phyloP scores from a whole-genome alignment of 2,113 vertebrate species.

The Ammodytes dubius region DNA sequence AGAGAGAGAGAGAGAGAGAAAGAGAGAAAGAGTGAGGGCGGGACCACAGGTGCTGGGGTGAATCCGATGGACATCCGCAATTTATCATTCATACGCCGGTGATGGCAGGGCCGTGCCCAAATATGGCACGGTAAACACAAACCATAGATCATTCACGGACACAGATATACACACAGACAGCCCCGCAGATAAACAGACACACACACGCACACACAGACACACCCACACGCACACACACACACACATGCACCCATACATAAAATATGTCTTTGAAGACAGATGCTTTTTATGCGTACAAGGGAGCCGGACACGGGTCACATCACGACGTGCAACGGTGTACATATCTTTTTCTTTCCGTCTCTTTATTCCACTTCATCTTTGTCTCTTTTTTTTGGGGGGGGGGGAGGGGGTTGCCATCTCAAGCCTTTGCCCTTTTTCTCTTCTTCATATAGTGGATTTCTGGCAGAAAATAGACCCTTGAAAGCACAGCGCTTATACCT shows the following conservation, averaged over 20 bases:
- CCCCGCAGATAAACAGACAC: conserved; percentile 36
- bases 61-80: conserved; percentile 85
- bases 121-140: conserved; percentile 89
- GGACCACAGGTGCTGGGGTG: conserved; percentile 82
- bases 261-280: conserved; percentile 75
- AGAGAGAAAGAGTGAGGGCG: too few species aligned
- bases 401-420: conserved; percentile 2
- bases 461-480: conserved; percentile 31
- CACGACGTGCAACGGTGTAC: conserved; percentile 60
- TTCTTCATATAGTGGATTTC: conserved; percentile 14
- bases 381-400: conserved; percentile 41
- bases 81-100: conserved; percentile 87
- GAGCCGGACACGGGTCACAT: conserved; percentile 75
- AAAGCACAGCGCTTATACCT: conserved; percentile 1
- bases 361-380: conserved; percentile 68
- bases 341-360: conserved; percentile 55
- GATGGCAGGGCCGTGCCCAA: conserved; percentile 83
- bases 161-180: conserved; percentile 69
- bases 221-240: conserved; percentile 41
- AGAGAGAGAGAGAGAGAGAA: too few species aligned
- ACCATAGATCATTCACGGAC: conserved; percentile 87
- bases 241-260: conserved; percentile 49
- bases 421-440: conserved; percentile 9
- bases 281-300: conserved; percentile 65
- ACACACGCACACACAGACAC: conserved; percentile 59